Evolutionary conservation across 2,797 vertebrate species (phyloP), one percentile per base, ranked within the genome.

Genomic region (Nothura maculosa): DNA sequence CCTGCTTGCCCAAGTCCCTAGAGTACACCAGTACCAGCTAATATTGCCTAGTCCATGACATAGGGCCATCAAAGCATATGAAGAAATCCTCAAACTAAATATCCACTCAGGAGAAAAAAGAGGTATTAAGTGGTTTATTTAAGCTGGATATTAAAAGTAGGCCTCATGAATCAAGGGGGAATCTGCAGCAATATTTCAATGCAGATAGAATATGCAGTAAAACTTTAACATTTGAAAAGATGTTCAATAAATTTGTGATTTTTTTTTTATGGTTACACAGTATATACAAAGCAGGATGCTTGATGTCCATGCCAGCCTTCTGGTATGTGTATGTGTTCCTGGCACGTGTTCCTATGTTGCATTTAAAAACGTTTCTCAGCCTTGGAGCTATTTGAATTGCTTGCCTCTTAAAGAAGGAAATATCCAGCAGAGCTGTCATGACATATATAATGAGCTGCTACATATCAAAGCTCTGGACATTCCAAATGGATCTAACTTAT

Each of bases 381-480:
- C 32, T 84, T 77, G 32, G 64, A 73, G 73, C 70, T 85, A 40
- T 92, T 95, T 94, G 91, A 73, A 76, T 80, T 85, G 48, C 89
- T 96, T 93, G 91, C 11, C 28, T 64, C 78, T 77, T 90, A 61
- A 52, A 91, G 48, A 68, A 30, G 57, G 68, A 91, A 95, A 90
- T 69, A 80, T 21, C 18, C 21, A 84, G 62, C 64, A 68, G 27
- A 85, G 73, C 24, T 77, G 77, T 88, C 38, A 43, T 83, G 90
- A 84, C 10, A 58, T 80, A 79, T 70, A 58, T 74, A 93, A 74
- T 28, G 68, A 92, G 22, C 42, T 91, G 63, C 42, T 82, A 42
- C 34, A 16, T 80, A 87, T 81, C 72, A 72, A 74, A 87, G 8
- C 42, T 77, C 82, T 75, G 45, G 47, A 84, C 57, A 63, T 17